These are phyloP conservation scores for Aethina tumida DNA, from an alignment of 1,140 invertebrate species.

Conservation along the genomic window DNA sequence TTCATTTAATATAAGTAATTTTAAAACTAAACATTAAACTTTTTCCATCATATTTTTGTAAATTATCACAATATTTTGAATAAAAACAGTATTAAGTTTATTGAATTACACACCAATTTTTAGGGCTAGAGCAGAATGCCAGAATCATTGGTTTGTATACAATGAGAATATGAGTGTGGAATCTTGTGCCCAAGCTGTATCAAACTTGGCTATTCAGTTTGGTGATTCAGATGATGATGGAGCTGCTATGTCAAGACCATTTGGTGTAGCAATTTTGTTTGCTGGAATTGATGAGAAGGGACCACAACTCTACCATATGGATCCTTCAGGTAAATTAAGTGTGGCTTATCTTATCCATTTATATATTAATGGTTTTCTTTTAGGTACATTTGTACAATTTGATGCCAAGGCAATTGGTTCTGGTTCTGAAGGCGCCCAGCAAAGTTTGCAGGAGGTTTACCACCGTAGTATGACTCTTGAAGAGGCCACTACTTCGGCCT, in stretches of 20 bases:
- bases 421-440: constrained; percentile 97
- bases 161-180: constrained; percentile 95
- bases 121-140: constrained; percentile 88
- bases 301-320: constrained; percentile 91
- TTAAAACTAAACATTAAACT: no score
- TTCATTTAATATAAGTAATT: no score
- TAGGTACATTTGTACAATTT: constrained; percentile 91
- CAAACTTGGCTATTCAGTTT: constrained; percentile 96
- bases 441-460: constrained; percentile 74
- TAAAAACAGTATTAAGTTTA: no score
- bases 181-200: constrained; percentile 95
- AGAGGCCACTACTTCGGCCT: constrained; percentile 83
- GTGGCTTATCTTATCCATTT: constrained; percentile 1
- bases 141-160: constrained; percentile 97
- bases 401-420: constrained; percentile 99
- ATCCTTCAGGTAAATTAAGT: constrained; percentile 77
- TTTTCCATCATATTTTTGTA: no score
- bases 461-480: constrained; percentile 83
- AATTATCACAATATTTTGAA: no score
- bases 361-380: constrained; percentile 5
- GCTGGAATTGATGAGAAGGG: constrained; percentile 79
- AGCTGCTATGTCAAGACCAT: constrained; percentile 96
- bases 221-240: constrained; percentile 93
- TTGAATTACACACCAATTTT: no score
- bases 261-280: constrained; percentile 94